These are phyloP conservation scores for Patagioenas fasciata DNA, from an alignment of 2,113 vertebrate species.

Conservation along the genomic window DNA sequence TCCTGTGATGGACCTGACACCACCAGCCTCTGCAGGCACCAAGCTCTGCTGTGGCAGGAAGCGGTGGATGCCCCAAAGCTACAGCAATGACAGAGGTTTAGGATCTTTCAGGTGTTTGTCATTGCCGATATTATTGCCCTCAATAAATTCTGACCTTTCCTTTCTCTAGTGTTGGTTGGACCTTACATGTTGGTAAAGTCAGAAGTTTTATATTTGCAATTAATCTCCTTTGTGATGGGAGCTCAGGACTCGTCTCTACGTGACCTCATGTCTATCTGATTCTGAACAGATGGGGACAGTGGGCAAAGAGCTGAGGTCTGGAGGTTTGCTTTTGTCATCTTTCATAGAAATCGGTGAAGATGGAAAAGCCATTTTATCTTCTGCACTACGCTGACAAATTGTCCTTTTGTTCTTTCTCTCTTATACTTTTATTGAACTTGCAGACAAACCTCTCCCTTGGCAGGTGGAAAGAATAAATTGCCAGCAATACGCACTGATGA, in stretches of 20 bases:
- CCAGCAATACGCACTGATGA: background rate
- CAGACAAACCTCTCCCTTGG: slow-evolving; percentile 21
- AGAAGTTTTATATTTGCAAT: background rate
- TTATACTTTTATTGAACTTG: background rate
- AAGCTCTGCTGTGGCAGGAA: background rate
- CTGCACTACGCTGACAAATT: background rate
- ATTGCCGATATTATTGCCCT: background rate
- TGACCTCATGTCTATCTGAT: accelerated
- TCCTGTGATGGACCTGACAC: background rate
- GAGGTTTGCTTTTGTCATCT: background rate
- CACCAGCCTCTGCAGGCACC: background rate
- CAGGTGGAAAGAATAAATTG: slow-evolving; percentile 32
- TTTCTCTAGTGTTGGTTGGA: slow-evolving; percentile 23
- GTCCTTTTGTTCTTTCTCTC: background rate
- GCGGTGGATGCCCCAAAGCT: background rate
- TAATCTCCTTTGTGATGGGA: background rate
- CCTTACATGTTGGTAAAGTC: background rate
- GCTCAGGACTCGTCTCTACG: accelerated
- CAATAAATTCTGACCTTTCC: background rate
- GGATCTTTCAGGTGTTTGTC: background rate
- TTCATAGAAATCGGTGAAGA: background rate
- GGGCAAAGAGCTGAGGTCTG: background rate
- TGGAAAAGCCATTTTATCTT: slow-evolving; percentile 8
- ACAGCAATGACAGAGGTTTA: background rate
- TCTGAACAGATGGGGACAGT: background rate